Base-by-base conservation (phyloP, 1,140 invertebrate species). In the Mycetomoellerius zeteki region DNA sequence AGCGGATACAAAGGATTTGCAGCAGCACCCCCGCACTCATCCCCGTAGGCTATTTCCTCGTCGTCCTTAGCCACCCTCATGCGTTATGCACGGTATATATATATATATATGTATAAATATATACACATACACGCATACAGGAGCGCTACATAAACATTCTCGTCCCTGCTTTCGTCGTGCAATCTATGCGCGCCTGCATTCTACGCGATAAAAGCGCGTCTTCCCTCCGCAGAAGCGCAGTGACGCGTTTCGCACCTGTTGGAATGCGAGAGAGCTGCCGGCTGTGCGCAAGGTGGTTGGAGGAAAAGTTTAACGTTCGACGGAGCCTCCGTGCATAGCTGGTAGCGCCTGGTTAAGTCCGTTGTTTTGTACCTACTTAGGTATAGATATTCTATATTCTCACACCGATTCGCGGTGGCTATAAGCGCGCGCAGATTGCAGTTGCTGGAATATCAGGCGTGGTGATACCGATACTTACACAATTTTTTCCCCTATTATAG, bases 181-280 rank as follows among this genome's bases (percentile, higher is more conserved):
- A 65, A 81, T 24, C 88, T 73, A 84, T 77, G 88, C 89, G 85
- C 76, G 88, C 76, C 72, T 86, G 87, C 78, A 56, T 73, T 84
- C 52, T 52, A 60, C 37, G 78, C 85, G 90, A 91, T 91, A 91
- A 91, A 85, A 90, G 69, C 89, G 54, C 58, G 80, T 88, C 75
- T 86, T 75, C 69, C 65, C 72, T 60, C 76, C 27, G 56, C 33
- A 75, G 52, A 86, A 80, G 85, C 80, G 89, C 91, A 86, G 86
- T 71, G 91, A 92, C 91, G 94, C 92, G 90, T 94, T 92, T 94
- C 93, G 93, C 94, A 94, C 94, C 94, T 94, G 94, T 94, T 94
- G 94, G 93, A 95, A 94, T 94, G 94, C 89, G 78, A 82, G 67
- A 88, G 82, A 88, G 65, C 67, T 71, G 78, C 72, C 58, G 58